phyloP scores from a whole-genome alignment of 2,888 invertebrate genomes.

The Punctoribates punctum region DNA sequence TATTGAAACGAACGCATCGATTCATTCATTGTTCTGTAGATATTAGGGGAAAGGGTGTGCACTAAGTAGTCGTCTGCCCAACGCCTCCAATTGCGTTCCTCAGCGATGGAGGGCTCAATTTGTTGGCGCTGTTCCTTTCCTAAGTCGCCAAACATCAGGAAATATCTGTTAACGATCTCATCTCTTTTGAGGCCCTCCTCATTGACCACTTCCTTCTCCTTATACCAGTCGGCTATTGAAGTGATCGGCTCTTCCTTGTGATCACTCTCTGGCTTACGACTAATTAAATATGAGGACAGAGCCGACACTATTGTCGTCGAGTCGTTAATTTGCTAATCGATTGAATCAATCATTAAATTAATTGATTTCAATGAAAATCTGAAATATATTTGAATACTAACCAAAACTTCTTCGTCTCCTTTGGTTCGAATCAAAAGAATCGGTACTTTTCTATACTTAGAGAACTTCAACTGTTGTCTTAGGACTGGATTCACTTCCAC shows the following conservation, averaged over 20 bases:
- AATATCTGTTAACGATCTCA: constrained; percentile 83
- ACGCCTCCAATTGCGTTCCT: constrained; percentile 88
- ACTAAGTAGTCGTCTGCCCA: constrained; percentile 92
- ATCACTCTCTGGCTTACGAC: constrained; percentile 47
- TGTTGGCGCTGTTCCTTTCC: constrained; percentile 39
- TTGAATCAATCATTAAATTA: constrained; percentile 51
- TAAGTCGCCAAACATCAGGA: constrained; percentile 70
- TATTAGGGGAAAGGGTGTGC: constrained; percentile 91
- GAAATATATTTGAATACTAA: constrained; percentile 27
- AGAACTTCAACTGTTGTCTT: constrained; percentile 86
- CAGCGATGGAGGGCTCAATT: constrained; percentile 51
- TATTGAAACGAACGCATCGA: constrained; percentile 86
- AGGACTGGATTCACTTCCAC: constrained; percentile 96
- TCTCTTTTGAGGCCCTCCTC: constrained; percentile 59
- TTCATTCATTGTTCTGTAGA: constrained; percentile 80
- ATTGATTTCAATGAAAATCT: no score
- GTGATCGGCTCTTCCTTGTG: constrained; percentile 31
- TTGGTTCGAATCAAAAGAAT: constrained; percentile 63
- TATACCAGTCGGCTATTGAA: constrained; percentile 39
- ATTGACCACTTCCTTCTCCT: constrained; percentile 25
- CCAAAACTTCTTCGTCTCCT: constrained; percentile 12
- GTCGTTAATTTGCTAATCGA: constrained; percentile 75
- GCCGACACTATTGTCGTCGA: constrained; percentile 90
- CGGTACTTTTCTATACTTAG: constrained; percentile 90
- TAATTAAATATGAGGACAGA: constrained; percentile 68